These are phyloP conservation scores for Brachypodius melanocephalos DNA, from an alignment of 2,113 vertebrate species.

Conservation along the genomic window DNA sequence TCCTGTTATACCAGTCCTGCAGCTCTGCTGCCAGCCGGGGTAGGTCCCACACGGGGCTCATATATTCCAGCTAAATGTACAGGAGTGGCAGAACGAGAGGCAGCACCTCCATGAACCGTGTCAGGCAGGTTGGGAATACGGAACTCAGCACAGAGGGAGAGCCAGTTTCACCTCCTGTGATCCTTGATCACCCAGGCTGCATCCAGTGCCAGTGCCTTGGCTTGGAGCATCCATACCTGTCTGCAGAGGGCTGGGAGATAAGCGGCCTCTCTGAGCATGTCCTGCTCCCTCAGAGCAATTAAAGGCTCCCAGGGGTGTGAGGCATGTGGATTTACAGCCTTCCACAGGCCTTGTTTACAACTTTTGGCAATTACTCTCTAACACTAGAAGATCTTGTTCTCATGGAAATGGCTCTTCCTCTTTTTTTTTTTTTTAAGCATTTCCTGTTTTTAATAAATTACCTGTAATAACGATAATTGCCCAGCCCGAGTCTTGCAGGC, in stretches of 20 bases:
- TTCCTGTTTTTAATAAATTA: conserved; percentile 46
- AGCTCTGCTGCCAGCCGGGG: background rate
- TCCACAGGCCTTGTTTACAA: conserved; percentile 19
- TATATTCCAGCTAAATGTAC: background rate
- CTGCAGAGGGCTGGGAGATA: background rate
- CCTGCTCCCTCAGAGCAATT: background rate
- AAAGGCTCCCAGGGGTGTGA: background rate
- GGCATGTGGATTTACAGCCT: conserved; percentile 41
- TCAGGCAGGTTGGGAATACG: background rate
- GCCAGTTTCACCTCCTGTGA: background rate
- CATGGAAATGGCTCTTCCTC: conserved; percentile 26
- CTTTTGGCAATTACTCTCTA: conserved; percentile 20
- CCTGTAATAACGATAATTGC: background rate
- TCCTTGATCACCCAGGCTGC: background rate
- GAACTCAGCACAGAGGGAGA: background rate
- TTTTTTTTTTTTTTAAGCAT: background rate
- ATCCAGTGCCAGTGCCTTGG: background rate
- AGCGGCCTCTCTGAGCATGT: accelerated
- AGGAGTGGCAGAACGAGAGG: conserved; percentile 34
- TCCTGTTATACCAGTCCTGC: conserved; percentile 63
- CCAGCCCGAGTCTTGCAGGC: background rate
- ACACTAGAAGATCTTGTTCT: conserved; percentile 28
- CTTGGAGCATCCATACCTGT: background rate
- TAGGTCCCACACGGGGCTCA: conserved; percentile 12
- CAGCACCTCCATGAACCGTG: background rate